phyloP scores from a whole-genome alignment of 2,888 invertebrate genomes.

The Himalopsyche anomala region DNA sequence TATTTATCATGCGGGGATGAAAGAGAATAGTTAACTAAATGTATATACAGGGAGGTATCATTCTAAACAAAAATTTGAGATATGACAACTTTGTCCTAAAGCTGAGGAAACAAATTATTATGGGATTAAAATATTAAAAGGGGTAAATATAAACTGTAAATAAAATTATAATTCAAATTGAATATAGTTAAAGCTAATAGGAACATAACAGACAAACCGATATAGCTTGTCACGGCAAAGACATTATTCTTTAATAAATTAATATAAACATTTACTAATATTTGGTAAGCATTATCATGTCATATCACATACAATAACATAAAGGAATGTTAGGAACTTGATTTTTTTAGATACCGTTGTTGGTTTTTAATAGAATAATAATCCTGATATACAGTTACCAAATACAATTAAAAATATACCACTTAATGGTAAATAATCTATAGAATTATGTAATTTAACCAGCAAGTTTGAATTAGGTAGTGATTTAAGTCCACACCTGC shows the following conservation, averaged over 20 bases:
- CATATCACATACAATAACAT: slow-evolving; percentile 38
- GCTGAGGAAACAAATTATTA: background rate
- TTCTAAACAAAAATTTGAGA: slow-evolving; percentile 18
- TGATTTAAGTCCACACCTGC: no score
- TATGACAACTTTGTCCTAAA: slow-evolving; percentile 43
- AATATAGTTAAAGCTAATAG: slow-evolving; percentile 38
- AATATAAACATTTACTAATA: slow-evolving; percentile 1
- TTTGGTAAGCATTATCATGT: slow-evolving; percentile 42
- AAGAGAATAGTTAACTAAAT: no score
- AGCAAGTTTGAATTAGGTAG: no score
- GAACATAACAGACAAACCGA: slow-evolving; percentile 37
- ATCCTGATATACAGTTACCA: background rate
- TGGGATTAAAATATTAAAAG: slow-evolving; percentile 7
- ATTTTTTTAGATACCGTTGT: slow-evolving; percentile 32
- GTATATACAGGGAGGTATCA: no score
- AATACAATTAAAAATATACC: no score
- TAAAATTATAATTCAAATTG: slow-evolving; percentile 21
- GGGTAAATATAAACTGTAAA: slow-evolving; percentile 30
- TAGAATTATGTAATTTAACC: no score
- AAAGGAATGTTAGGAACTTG: slow-evolving; percentile 22
- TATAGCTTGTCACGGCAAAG: background rate
- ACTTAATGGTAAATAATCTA: no score
- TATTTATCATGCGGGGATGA: no score
- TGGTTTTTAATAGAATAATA: slow-evolving; percentile 33
- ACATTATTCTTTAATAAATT: background rate